phyloP scores from a whole-genome alignment of 2,797 vertebrate species.

The Argya squamiceps region DNA sequence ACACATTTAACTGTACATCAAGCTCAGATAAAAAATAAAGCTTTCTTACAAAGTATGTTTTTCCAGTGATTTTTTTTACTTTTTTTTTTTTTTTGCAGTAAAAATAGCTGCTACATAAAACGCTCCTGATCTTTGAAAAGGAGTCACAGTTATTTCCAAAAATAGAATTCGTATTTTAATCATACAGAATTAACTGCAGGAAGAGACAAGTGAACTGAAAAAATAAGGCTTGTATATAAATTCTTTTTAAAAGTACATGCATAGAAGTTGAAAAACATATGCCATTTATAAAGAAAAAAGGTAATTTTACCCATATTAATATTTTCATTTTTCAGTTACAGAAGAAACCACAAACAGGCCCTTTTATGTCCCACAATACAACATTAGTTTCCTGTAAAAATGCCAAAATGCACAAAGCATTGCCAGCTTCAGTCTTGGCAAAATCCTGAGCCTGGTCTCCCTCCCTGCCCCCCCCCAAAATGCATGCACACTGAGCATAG shows the following conservation, averaged over 20 bases:
- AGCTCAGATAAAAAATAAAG: slow-evolving; percentile 79
- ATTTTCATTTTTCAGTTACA: slow-evolving; percentile 62
- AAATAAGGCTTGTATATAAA: slow-evolving; percentile 68
- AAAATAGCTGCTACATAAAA: slow-evolving; percentile 84
- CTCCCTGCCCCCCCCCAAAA: neutral
- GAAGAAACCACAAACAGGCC: slow-evolving; percentile 59
- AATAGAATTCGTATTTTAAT: slow-evolving; percentile 79
- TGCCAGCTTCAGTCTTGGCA: slow-evolving; percentile 45
- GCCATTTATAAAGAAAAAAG: slow-evolving; percentile 71
- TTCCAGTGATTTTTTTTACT: slow-evolving; percentile 67
- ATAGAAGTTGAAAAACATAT: slow-evolving; percentile 66
- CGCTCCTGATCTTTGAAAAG: slow-evolving; percentile 77
- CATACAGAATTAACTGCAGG: slow-evolving; percentile 56
- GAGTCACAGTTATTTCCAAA: slow-evolving; percentile 77
- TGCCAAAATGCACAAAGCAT: slow-evolving; percentile 69
- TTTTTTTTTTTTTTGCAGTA: slow-evolving; percentile 72
- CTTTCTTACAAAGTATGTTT: slow-evolving; percentile 78
- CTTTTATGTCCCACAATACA: slow-evolving; percentile 44
- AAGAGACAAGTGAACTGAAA: slow-evolving; percentile 55
- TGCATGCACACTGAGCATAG: slow-evolving; percentile 37
- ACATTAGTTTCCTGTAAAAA: slow-evolving; percentile 69
- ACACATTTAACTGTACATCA: slow-evolving; percentile 46
- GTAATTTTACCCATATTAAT: slow-evolving; percentile 59
- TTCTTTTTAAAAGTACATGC: slow-evolving; percentile 68
- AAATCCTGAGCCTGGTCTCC: neutral